phyloP scores from a whole-genome alignment of 2,113 vertebrate genomes.

The Hemiprocne comata region DNA sequence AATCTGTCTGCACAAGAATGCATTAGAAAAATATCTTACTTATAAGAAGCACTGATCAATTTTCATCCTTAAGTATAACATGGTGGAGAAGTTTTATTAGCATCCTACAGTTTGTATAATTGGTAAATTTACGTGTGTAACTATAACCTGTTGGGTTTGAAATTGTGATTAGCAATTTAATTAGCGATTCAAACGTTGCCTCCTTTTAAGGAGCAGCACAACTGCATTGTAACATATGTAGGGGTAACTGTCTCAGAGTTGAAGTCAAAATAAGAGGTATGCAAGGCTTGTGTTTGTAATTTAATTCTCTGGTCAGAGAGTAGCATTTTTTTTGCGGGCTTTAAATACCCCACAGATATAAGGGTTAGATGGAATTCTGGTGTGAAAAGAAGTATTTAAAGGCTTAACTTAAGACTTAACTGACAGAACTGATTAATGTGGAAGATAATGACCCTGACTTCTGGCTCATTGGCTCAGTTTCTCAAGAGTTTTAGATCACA shows the following conservation, averaged over 20 bases:
- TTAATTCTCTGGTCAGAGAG: neutral
- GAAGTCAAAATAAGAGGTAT: neutral
- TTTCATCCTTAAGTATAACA: neutral
- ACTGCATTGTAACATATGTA: neutral
- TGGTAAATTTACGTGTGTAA: neutral
- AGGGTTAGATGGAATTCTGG: slow-evolving; percentile 40
- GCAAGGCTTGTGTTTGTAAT: neutral
- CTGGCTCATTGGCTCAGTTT: slow-evolving; percentile 59
- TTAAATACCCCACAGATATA: slow-evolving; percentile 14
- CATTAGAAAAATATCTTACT: neutral
- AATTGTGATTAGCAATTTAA: neutral
- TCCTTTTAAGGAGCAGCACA: neutral
- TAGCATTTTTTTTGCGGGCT: neutral
- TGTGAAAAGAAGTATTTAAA: slow-evolving; percentile 72
- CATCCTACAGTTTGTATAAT: neutral
- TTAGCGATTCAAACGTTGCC: neutral
- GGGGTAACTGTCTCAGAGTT: neutral
- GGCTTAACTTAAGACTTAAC: slow-evolving; percentile 61
- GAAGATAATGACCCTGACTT: slow-evolving; percentile 51
- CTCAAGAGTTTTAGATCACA: slow-evolving; percentile 15
- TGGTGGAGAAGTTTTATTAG: neutral
- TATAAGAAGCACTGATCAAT: neutral
- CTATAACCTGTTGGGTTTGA: neutral
- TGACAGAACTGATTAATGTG: slow-evolving; percentile 54
- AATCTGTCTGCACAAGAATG: neutral